Percentiles rank a stretch among this genome's conserved stretches.
Evolutionary conservation across 2,113 vertebrate species (phyloP).

Genomic region (Dasyornis broadbenti): DNA sequence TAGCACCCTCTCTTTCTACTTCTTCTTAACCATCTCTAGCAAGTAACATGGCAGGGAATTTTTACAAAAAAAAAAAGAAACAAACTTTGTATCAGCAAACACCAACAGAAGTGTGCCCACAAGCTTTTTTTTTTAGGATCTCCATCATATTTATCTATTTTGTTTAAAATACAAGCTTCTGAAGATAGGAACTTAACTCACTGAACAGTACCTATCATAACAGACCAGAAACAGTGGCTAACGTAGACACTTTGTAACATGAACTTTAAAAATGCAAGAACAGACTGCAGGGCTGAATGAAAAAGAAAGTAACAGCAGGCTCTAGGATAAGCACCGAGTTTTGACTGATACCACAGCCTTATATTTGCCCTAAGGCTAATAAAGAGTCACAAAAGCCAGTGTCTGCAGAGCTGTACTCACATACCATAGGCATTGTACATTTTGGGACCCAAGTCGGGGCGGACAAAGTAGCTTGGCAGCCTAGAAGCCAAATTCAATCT

Average conservation of each 20-base stretch:
- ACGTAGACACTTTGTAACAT: background rate
- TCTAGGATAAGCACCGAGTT: background rate
- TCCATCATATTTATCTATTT: background rate
- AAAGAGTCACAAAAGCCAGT: background rate
- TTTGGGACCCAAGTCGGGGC: conserved; percentile 96
- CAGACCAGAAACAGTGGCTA: background rate
- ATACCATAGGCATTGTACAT: conserved; percentile 99
- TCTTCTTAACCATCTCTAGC: background rate
- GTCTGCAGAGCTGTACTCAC: conserved; percentile 22
- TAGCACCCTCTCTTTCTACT: background rate
- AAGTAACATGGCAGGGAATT: background rate
- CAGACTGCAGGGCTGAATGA: background rate
- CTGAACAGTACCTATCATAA: background rate
- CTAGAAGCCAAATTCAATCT: conserved; percentile 94
- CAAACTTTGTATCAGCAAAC: background rate
- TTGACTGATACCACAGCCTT: background rate
- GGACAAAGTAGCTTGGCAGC: conserved; percentile 96
- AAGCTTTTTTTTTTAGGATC: background rate
- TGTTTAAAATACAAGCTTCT: background rate
- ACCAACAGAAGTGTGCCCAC: background rate
- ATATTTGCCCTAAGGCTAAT: background rate
- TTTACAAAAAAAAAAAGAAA: background rate
- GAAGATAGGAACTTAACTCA: background rate
- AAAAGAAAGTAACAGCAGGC: background rate
- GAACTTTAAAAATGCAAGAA: background rate